These are phyloP conservation scores for Lymantria monacha DNA, from an alignment of 2,888 invertebrate species.

Conservation along the genomic window DNA sequence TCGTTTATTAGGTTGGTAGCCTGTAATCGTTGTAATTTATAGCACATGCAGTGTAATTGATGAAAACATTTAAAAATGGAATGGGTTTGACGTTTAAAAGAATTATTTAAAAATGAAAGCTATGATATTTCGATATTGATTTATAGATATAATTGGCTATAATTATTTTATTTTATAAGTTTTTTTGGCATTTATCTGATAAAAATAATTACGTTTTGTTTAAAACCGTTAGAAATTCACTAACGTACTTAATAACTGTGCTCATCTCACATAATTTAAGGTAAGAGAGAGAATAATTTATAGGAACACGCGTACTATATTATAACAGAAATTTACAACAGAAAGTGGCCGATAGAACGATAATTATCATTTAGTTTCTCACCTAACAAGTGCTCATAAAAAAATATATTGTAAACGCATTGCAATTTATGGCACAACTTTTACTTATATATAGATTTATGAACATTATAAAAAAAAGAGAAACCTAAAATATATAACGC, in stretches of 20 bases:
- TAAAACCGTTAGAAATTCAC: too few species aligned
- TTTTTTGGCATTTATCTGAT: too few species aligned
- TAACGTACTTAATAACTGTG: not conserved
- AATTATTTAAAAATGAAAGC: slow-evolving; percentile 3
- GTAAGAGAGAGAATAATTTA: not conserved
- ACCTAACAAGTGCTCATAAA: slow-evolving; percentile 2
- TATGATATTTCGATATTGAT: slow-evolving; percentile 1
- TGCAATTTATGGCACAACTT: not conserved
- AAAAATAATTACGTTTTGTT: too few species aligned
- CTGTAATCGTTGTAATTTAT: slow-evolving; percentile 29
- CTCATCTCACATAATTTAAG: not conserved
- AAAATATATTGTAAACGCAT: slow-evolving; percentile 1
- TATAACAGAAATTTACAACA: not conserved
- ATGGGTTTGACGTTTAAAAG: slow-evolving; percentile 5
- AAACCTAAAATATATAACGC: slow-evolving; percentile 14
- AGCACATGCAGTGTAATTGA: slow-evolving; percentile 21
- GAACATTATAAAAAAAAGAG: slow-evolving; percentile 19
- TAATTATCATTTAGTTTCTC: not conserved
- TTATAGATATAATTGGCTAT: not conserved
- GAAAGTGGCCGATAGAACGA: not conserved
- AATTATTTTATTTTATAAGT: too few species aligned
- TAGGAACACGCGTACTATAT: not conserved
- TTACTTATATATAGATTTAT: slow-evolving; percentile 5
- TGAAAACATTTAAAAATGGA: slow-evolving; percentile 26
- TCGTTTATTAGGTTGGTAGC: slow-evolving; percentile 21